Percentiles rank a stretch among this genome's conserved stretches.
phyloP scores from a whole-genome alignment of 1,140 invertebrate species.

The Bombus waltoni region DNA sequence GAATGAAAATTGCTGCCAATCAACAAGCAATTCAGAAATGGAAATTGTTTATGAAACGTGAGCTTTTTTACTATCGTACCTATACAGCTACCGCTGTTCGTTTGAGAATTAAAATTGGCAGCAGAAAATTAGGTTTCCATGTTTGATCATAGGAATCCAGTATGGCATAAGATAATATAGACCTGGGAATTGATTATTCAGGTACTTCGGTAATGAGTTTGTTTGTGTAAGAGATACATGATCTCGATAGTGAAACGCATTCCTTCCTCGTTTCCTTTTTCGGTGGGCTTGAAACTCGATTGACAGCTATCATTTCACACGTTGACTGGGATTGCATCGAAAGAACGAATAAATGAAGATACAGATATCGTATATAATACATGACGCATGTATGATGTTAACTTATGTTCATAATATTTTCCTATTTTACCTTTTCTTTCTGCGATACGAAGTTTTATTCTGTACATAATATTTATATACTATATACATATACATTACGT shows the following conservation, averaged over 20 bases:
- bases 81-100: too few relatives aligned
- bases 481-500: too few relatives aligned
- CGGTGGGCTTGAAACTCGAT: not conserved
- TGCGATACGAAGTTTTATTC: too few relatives aligned
- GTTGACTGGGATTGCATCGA: constrained; percentile 40
- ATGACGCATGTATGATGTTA: not conserved
- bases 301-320: not conserved
- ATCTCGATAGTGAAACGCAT: constrained; percentile 1
- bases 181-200: not conserved
- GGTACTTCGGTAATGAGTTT: not conserved
- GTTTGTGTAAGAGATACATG: not conserved
- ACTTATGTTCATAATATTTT: not conserved
- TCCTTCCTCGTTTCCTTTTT: constrained; percentile 10
- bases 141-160: not conserved
- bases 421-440: not conserved
- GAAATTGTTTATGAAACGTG: not conserved
- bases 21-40: not conserved
- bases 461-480: too few relatives aligned
- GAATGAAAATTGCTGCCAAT: not conserved
- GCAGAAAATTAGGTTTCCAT: constrained; percentile 18
- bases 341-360: not conserved
- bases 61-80: too few relatives aligned
- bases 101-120: not conserved
- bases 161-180: not conserved
- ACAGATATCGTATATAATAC: not conserved